These are phyloP conservation scores for Cranoglanis bouderius DNA, from an alignment of 2,113 vertebrate species.

Conservation along the genomic window DNA sequence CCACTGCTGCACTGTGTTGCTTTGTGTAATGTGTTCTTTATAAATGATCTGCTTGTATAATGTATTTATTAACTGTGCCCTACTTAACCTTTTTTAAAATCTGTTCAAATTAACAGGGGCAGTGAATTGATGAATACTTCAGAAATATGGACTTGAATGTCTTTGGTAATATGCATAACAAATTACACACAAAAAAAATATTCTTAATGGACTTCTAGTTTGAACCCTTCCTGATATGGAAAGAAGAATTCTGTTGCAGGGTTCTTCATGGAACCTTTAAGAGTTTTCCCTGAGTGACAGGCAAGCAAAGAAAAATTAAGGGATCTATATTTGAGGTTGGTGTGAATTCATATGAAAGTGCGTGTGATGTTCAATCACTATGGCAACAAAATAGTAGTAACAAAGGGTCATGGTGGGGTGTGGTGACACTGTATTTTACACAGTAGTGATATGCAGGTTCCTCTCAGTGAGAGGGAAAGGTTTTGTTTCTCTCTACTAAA, in stretches of 20 bases:
- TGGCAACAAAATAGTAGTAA: neutral
- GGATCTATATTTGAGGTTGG: neutral
- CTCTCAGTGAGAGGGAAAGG: neutral
- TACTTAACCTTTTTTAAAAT: neutral
- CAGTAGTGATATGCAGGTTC: neutral
- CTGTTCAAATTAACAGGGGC: neutral
- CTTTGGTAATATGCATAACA: conserved; percentile 4
- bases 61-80: neutral
- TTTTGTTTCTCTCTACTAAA: neutral
- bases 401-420: neutral
- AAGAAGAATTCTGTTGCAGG: neutral
- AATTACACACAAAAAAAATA: neutral
- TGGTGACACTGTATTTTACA: neutral
- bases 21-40: conserved; percentile 36
- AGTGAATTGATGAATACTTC: neutral
- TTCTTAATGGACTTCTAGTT: neutral
- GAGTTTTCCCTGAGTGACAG: neutral
- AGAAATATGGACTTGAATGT: conserved; percentile 23
- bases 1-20: conserved; percentile 32
- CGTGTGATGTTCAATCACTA: conserved; percentile 5
- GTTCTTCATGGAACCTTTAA: neutral
- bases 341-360: conserved; percentile 15
- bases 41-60: neutral
- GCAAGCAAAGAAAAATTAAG: neutral
- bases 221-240: neutral